Evolutionary conservation across 1,140 invertebrate genomes (phyloP).

Genomic region (Linepithema humile): DNA sequence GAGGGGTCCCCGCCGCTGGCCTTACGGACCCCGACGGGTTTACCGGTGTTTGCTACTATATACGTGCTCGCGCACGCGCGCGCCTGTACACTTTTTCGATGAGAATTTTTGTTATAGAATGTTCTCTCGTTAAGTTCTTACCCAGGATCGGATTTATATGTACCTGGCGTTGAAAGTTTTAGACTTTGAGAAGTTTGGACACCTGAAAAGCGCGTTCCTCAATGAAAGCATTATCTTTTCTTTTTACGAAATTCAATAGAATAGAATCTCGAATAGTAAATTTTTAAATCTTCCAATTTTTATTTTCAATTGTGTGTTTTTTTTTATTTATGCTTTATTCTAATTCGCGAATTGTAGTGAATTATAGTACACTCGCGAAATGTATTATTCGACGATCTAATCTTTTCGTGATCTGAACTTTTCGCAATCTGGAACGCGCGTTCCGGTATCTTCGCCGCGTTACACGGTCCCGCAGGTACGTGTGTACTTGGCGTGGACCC

Average conservation of each 20-base stretch:
- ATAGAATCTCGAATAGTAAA: not conserved
- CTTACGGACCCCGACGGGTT: constrained; percentile 30
- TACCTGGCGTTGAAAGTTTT: not conserved
- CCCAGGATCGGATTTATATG: not conserved
- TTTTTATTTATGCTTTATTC: not conserved
- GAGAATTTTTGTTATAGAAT: constrained; percentile 5
- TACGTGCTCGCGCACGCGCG: not conserved
- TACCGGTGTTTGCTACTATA: constrained; percentile 61
- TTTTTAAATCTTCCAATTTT: not conserved
- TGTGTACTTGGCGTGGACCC: constrained; percentile 60
- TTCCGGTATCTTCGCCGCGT: constrained; percentile 61
- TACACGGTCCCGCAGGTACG: constrained; percentile 48
- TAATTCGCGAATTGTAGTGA: not conserved
- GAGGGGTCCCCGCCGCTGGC: constrained; percentile 35
- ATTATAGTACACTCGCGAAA: not conserved
- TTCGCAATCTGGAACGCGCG: constrained; percentile 71
- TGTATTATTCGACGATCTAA: constrained; percentile 1
- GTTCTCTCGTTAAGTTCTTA: constrained; percentile 12
- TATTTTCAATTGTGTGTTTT: not conserved
- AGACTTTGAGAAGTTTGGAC: not conserved
- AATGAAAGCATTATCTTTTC: not conserved
- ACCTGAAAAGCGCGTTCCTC: not conserved
- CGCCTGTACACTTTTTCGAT: not conserved
- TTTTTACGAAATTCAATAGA: not conserved
- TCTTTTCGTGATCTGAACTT: constrained; percentile 13